Percentiles rank a stretch among this genome's conserved stretches.
Evolutionary conservation across 2,113 vertebrate genomes (phyloP).

Genomic region (Regulus satrapa): DNA sequence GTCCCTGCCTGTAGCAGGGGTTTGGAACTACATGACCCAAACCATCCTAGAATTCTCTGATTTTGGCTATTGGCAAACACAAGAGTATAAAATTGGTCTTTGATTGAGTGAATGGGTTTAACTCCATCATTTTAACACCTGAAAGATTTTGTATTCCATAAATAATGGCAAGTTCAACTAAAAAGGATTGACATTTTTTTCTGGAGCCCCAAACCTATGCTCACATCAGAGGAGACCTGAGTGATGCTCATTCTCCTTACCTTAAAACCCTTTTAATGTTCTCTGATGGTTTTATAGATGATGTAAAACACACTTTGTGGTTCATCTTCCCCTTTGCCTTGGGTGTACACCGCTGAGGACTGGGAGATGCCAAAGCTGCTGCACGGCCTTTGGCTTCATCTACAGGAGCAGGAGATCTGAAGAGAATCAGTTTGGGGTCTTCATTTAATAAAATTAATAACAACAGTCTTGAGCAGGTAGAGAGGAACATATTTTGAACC

Average conservation of each 20-base stretch:
- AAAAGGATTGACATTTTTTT: not conserved
- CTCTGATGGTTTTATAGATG: not conserved
- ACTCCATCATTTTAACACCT: not conserved
- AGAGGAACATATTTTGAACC: not conserved
- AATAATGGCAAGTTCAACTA: not conserved
- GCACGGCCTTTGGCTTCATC: not conserved
- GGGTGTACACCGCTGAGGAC: not conserved
- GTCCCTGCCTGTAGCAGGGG: not conserved
- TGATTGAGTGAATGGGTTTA: not conserved
- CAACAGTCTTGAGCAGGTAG: not conserved
- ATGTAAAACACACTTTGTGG: not conserved
- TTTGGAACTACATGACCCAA: not conserved
- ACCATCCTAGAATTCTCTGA: not conserved
- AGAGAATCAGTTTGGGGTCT: not conserved
- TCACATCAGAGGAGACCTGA: not conserved
- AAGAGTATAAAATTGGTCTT: not conserved
- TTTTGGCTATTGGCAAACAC: not conserved
- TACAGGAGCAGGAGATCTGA: not conserved
- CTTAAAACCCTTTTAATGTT: not conserved
- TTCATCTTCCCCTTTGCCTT: not conserved
- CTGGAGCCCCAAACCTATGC: not conserved
- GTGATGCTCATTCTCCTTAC: not conserved
- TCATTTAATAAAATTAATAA: not conserved
- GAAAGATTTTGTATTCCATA: not conserved
- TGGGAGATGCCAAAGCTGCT: not conserved